Base-by-base conservation (phyloP, 1,140 invertebrate genomes). In the Diploscapter pachys region DNA sequence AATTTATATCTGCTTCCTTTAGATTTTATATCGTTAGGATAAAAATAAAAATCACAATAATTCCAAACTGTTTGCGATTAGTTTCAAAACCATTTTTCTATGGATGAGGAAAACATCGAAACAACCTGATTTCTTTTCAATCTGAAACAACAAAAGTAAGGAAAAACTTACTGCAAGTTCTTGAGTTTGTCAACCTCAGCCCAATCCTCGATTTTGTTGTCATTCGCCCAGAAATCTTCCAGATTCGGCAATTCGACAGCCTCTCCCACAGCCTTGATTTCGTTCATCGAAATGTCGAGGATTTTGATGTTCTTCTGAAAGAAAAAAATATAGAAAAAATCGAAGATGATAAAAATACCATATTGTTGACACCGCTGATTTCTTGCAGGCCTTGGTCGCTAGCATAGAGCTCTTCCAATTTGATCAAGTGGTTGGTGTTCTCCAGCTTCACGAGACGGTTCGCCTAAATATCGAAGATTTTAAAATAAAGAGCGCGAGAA, bases 141-240 rank as follows among this genome's bases (percentile, higher is more conserved):
- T 31, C 31, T 31, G 31, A 31, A 31, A 1, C 31, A 31, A 31
- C 31, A 31, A 31, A 31, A 31, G 31, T 31, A 31, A 31, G 31
- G 31, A 31, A 31, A 31, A 31, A 31, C 31, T 31, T 31, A 31
- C 31, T 90, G 91, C 79, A 95, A 91, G 0, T 88, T 80, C 59
- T 89, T 87, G 63, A 98, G 87, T 69, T 90, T 88, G 63, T 96
- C 91, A 4, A 98, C 81, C 62, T 92, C 91, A 52, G 89, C 89
- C 95, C 95, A 98, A 63, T 93, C 90, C 66, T 90, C 88, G 63
- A 98, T 90, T 82, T 90, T 87, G 87, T 99, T 99, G 83, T 96
- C 91, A 86, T 98, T 98, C 64, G 96, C 88, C 96, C 96, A 99
- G 84, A 99, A 66, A 50, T 76, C 75, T 49, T 62, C 68, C 3